A percentile compares a stretch with the other conserved stretches of the same genome.
These are phyloP conservation scores for Plebejus melissa DNA, from an alignment of 2,888 invertebrate genomes.

Conservation along the genomic window DNA sequence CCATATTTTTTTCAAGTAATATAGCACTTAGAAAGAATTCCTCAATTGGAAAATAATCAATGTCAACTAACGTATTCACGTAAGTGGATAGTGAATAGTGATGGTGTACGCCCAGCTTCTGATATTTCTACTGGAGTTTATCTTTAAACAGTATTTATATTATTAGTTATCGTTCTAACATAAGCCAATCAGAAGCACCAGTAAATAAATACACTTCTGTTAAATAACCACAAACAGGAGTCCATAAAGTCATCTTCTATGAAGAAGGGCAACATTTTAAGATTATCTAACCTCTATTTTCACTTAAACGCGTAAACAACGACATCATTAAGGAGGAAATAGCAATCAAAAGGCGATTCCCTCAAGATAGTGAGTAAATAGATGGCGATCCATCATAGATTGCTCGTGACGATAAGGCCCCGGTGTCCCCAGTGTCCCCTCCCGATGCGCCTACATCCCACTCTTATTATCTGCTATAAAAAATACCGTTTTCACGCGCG, in stretches of 20 bases:
- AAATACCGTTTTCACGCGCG: not conserved
- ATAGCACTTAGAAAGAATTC: no score
- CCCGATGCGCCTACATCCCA: not conserved
- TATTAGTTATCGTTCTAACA: no score
- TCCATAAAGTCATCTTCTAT: not conserved
- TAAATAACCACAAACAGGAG: no score
- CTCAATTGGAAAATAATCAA: no score
- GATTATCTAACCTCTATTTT: not conserved
- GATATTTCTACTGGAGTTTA: no score
- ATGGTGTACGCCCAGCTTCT: no score
- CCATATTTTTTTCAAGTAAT: no score
- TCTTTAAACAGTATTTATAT: no score
- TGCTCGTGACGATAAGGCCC: slow-evolving; percentile 24
- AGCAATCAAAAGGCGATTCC: slow-evolving; percentile 22
- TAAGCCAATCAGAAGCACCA: no score
- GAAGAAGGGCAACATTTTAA: not conserved
- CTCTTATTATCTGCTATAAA: not conserved
- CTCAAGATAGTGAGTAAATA: slow-evolving; percentile 13
- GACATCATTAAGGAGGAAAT: slow-evolving; percentile 4
- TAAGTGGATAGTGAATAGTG: no score
- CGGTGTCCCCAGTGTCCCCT: not conserved
- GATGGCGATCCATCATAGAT: slow-evolving; percentile 20
- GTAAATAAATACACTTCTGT: no score
- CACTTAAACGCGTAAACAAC: slow-evolving; percentile 6
- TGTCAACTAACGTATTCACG: no score